phyloP scores from a whole-genome alignment of 2,113 vertebrate genomes.

The Myxocyprinus asiaticus region DNA sequence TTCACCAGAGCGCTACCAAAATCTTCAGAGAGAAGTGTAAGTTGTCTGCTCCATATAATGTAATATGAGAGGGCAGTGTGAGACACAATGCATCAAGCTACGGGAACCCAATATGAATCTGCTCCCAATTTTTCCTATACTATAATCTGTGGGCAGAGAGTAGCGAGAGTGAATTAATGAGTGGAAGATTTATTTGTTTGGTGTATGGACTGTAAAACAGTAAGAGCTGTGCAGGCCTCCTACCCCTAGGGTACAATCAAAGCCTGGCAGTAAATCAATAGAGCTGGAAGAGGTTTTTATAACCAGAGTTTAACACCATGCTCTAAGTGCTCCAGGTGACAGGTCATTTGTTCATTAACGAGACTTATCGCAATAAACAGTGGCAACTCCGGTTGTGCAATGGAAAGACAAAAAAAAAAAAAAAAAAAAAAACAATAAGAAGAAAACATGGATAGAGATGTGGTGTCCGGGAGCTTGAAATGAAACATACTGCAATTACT shows the following conservation, averaged over 20 bases:
- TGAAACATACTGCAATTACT: constrained; percentile 72
- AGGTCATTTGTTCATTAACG: constrained; percentile 85
- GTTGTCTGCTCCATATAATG: constrained; percentile 70
- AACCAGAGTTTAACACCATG: constrained; percentile 78
- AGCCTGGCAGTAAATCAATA: constrained; percentile 84
- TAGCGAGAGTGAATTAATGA: constrained; percentile 75
- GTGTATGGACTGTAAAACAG: constrained; percentile 83
- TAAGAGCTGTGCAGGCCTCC: constrained; percentile 73
- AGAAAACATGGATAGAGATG: constrained; percentile 67
- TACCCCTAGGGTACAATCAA: constrained; percentile 83
- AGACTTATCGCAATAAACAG: constrained; percentile 85
- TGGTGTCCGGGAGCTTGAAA: constrained; percentile 67
- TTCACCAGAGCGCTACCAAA: constrained; percentile 64
- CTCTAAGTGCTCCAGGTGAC: constrained; percentile 83
- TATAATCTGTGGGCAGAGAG: constrained; percentile 68
- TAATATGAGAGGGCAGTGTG: constrained; percentile 60
- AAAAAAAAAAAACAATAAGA: constrained; percentile 57
- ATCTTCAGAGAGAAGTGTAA: constrained; percentile 65
- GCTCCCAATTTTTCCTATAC: constrained; percentile 55
- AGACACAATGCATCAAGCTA: constrained; percentile 61
- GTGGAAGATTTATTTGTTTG: constrained; percentile 84
- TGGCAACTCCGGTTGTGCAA: constrained; percentile 71
- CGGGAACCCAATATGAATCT: constrained; percentile 63
- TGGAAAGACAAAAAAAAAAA: constrained; percentile 58
- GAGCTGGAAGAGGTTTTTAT: constrained; percentile 80